These are phyloP conservation scores for Tuta absoluta DNA, from an alignment of 2,888 invertebrate species.

Conservation along the genomic window DNA sequence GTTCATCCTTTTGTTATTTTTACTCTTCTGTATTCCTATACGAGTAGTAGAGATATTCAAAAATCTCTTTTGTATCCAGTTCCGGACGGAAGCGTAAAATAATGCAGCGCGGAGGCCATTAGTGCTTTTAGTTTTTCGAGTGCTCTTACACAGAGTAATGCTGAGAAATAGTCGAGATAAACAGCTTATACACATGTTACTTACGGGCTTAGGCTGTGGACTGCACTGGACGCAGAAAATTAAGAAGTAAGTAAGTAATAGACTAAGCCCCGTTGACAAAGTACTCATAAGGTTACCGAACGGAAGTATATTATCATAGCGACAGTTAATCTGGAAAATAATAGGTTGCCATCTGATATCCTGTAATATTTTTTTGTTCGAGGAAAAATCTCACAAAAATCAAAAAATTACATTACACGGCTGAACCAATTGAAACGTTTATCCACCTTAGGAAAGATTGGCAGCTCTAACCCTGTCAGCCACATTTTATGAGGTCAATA, in stretches of 20 bases:
- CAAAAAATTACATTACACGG: no score
- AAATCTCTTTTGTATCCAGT: constrained; percentile 25
- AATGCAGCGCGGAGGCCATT: constrained; percentile 31
- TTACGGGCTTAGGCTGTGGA: constrained; percentile 24
- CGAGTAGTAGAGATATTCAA: background rate
- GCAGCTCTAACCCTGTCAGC: no score
- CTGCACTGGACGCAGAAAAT: background rate
- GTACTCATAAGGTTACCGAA: no score
- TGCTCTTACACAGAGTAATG: constrained; percentile 24
- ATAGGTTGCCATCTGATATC: no score
- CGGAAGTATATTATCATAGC: no score
- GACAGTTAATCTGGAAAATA: no score
- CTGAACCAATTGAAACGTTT: no score
- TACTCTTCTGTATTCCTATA: constrained; percentile 1
- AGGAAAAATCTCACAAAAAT: no score
- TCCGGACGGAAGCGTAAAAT: constrained; percentile 29
- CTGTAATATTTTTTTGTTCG: no score
- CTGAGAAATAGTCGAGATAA: constrained; percentile 19
- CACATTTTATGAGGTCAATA: no score
- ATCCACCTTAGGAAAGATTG: no score
- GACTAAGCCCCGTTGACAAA: no score
- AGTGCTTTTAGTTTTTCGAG: constrained; percentile 28
- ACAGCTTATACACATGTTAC: constrained; percentile 30
- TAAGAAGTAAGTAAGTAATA: constrained; percentile 12
- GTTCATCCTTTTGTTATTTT: constrained; percentile 4